Percentiles rank a stretch among this genome's conserved stretches.
Evolutionary conservation across 2,888 invertebrate genomes (phyloP).

Genomic region (Parnassius apollo): DNA sequence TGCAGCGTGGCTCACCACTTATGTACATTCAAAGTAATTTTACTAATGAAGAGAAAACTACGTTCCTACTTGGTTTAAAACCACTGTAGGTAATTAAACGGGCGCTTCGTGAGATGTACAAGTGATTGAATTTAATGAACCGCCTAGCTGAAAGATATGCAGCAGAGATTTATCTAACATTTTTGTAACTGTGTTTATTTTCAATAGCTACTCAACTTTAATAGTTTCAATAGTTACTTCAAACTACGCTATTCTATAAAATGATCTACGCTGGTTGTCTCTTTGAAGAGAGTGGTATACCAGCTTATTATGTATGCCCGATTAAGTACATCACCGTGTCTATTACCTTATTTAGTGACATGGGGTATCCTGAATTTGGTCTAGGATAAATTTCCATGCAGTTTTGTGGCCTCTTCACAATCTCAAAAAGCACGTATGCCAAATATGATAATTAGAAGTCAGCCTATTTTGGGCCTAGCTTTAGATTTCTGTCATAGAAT

Average conservation of each 20-base stretch:
- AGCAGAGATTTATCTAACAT: background rate
- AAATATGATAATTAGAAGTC: no score
- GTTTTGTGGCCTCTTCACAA: no score
- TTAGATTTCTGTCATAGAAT: no score
- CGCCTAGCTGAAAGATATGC: constrained; percentile 14
- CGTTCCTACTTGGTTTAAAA: constrained; percentile 15
- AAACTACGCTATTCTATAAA: background rate
- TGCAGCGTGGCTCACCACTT: background rate
- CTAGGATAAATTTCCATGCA: no score
- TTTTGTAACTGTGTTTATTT: background rate
- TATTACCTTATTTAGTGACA: background rate
- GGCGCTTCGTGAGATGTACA: constrained; percentile 21
- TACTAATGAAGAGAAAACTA: constrained; percentile 14
- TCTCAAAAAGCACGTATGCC: no score
- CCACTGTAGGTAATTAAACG: constrained; percentile 10
- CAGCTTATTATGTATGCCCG: background rate
- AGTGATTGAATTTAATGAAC: constrained; percentile 21
- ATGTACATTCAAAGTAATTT: constrained; percentile 5
- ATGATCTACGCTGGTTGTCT: background rate
- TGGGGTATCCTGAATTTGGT: background rate
- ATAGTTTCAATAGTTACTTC: background rate
- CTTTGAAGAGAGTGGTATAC: background rate
- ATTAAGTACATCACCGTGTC: background rate
- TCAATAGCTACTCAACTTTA: background rate
- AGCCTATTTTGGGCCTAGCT: no score